Base-by-base conservation (phyloP, 2,888 invertebrate species). In the Drosophila setosimentum region DNA sequence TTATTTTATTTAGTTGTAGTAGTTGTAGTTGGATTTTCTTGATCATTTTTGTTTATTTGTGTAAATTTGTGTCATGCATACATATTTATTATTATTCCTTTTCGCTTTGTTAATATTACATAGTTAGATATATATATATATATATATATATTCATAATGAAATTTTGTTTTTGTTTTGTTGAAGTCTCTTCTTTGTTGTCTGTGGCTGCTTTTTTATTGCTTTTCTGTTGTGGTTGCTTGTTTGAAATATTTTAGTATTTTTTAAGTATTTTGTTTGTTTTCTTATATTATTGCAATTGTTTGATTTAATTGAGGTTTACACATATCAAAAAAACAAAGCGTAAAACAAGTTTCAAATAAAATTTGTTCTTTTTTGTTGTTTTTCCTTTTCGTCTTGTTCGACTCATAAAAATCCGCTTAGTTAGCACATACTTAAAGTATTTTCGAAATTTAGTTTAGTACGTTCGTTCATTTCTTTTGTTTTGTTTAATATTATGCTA, bases 141-240 rank as follows among this genome's bases (percentile, higher is more conserved):
- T n/a, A 70, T 70, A 60, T 32, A 63, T 68, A 68, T 80, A 67
- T 77, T 67, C 58, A 58, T 82, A 70, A 63, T 82, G 64, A 74
- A 78, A 55, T 78, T 57, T n/a, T 77, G 24, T 62, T 59, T 83
- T 48, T 62, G 29, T 60, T 21, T 64, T 60, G n/a, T 69, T 76
- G 2, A 82, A 79, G 82, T 79, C 79, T 79, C 82, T 79, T 78
- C 67, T 78, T 82, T 79, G 82, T 78, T 78, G 72, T 78, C 63
- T 78, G 78, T 79, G 79, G 73, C 79, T 72, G 80, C 71, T 59
- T 68, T 76, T 64, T 53, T 5, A 55, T 63, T 40, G 35, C 45
- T 67, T 49, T 40, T 35, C 51, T 33, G 53, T 33, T 53, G 10
- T 53, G 21, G 33, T 35, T 54, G 16, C 40, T 66, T 49, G 7